Evolutionary conservation across 2,797 vertebrate species (phyloP), one percentile per base, ranked within the genome.

Genomic region (Phrynocephalus vlangalii): DNA sequence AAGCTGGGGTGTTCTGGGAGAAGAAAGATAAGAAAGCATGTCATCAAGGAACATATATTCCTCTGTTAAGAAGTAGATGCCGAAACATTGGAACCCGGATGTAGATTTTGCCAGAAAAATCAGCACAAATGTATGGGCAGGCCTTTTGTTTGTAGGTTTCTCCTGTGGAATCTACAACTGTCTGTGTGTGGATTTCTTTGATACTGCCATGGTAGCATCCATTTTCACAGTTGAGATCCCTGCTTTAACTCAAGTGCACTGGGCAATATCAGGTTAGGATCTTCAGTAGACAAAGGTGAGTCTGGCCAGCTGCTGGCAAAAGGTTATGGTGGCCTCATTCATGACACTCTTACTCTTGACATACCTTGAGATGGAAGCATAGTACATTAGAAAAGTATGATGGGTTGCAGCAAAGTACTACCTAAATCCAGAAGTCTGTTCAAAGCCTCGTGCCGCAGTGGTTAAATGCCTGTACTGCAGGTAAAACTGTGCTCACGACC

Each of bases 1-100:
- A 5, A 44, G 16, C 33, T 63, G 88, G 86, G 8, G 85, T 1
- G 81, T 7, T 60, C 28, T 38, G 77, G 86, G 71, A 79, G 92
- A 11, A 24, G 33, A 9, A 28, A 60, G n/a, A 18, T 6, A 60
- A 11, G 28, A 7, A 5, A 67, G 67, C 63, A 63, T 63, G 18
- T 63, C 60, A 63, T 63, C 60, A 63, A 63, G 13, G 60, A 63
- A 18, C 20, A 63, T 63, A 20, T 81, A 73, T 81, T 48, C 13
- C 22, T 82, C 38, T n/a, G 38, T 48, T n/a, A 33, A 82, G 60
- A 28, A 50, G 76, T 67, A 18, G 15, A 66, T 15, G 26, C 2
- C 18, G 56, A 77, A 30, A 24, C n/a, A 33, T n/a, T 75, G 30
- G 48, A 28, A 52, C 24, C 60, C 33, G 48, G 22, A 50, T 73